Evolutionary conservation across 1,140 invertebrate species (phyloP), one percentile per base, ranked within the genome.

Genomic region (Eumeta japonica): DNA sequence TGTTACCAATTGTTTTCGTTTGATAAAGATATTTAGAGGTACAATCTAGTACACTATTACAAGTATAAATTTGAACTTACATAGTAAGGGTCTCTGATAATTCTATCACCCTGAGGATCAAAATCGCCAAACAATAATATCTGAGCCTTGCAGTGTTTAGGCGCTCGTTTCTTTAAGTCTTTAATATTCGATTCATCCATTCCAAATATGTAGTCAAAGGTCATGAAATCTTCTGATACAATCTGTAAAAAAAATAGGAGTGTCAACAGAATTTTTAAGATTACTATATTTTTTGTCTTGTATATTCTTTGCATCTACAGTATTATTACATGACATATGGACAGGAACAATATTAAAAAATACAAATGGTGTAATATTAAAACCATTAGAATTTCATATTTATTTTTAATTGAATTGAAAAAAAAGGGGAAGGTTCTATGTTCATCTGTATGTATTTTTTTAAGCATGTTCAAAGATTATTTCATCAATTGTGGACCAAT

Each of bases 1-100:
- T n/a, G n/a, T n/a, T n/a, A n/a, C n/a, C n/a, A 12, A 27, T 11
- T 28, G 28, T 12, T 12, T 7, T 27, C n/a, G n/a, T n/a, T n/a
- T n/a, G n/a, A n/a, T n/a, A 45, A 38, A 44, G 18, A 17, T 28
- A 13, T 5, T 28, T 18, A 35, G 24, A 28, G 20, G 32, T 39
- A 45, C 16, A 29, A 30, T 29, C 24, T 17, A 18, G 2, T 38
- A 28, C 11, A 28, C 10, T 27, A 33, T 9, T 33, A 33, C 20
- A 12, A 35, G 18, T 9, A 10, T 18, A n/a, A 35, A 4, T 3
- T 7, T 24, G 20, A 24, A 73, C 79, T 74, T 72, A 86, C 90
- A 81, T 90, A 94, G 63, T 94, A 92, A 9, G 92, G 92, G 80
- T 96, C 92, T 58, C 85, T 77, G 50, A 96, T 92, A 50, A 90